Evolutionary conservation across 2,888 invertebrate genomes (phyloP).

Genomic region (Junonia oenone): DNA sequence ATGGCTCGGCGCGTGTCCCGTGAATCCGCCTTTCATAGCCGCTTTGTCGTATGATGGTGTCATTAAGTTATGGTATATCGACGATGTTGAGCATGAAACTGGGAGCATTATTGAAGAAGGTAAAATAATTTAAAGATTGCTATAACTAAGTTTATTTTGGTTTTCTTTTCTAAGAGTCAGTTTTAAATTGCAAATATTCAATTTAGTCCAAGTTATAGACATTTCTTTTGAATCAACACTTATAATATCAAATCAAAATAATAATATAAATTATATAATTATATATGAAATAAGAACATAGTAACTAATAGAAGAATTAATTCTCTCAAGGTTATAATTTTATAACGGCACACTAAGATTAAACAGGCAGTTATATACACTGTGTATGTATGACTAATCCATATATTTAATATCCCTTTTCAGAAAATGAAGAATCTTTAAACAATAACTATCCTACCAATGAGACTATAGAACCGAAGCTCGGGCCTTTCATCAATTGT

Average conservation of each 20-base stretch:
- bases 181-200: too few species aligned
- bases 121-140: too few species aligned
- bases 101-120: constrained; percentile 64
- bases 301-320: too few species aligned
- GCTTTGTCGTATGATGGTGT: constrained; percentile 78
- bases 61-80: constrained; percentile 80
- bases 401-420: constrained; percentile 18
- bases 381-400: too few species aligned
- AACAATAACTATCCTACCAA: constrained; percentile 53
- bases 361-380: too few species aligned
- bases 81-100: constrained; percentile 49
- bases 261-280: too few species aligned
- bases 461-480: constrained; percentile 47
- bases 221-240: too few species aligned
- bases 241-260: too few species aligned
- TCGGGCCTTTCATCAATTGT: constrained; percentile 56
- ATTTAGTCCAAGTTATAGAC: too few species aligned
- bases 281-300: too few species aligned
- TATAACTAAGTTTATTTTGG: background rate
- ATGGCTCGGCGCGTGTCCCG: constrained; percentile 73
- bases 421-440: constrained; percentile 59
- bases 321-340: too few species aligned
- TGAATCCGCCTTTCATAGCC: constrained; percentile 74
- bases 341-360: background rate
- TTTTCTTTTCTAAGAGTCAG: background rate